These are phyloP conservation scores for Amia ocellicauda DNA, from an alignment of 2,113 vertebrate genomes.

Conservation along the genomic window DNA sequence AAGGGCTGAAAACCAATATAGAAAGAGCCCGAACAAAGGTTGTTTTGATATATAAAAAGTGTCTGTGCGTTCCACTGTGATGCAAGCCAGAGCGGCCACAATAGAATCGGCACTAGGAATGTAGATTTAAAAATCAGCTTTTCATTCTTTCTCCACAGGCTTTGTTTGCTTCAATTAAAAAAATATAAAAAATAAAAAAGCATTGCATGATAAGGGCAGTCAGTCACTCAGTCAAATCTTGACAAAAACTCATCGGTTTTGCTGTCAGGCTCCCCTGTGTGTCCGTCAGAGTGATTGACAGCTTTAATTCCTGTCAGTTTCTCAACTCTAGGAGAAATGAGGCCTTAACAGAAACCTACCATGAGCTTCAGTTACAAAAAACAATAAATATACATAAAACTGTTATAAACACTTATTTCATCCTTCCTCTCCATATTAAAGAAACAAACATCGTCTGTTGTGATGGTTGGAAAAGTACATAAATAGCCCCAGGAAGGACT, in stretches of 20 bases:
- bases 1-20: too few relatives aligned
- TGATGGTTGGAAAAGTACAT: too few relatives aligned
- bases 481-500: too few relatives aligned
- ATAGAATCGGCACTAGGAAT: too few relatives aligned
- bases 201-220: constrained; percentile 11
- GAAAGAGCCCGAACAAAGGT: too few relatives aligned
- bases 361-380: constrained; percentile 1
- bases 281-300: constrained; percentile 50
- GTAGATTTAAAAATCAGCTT: background rate
- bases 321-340: background rate
- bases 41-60: too few relatives aligned
- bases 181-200: constrained; percentile 9
- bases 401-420: too few relatives aligned
- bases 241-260: constrained; percentile 18
- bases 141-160: background rate
- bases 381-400: background rate
- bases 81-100: too few relatives aligned
- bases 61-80: too few relatives aligned
- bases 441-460: too few relatives aligned
- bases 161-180: constrained; percentile 6
- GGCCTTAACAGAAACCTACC: background rate
- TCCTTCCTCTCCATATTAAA: too few relatives aligned
- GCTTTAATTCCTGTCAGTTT: constrained; percentile 53
- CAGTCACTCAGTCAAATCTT: constrained; percentile 19
- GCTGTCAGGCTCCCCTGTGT: constrained; percentile 16